These are phyloP conservation scores for Pycnomerus fuliginosus DNA, from an alignment of 2,888 invertebrate species.

Conservation along the genomic window DNA sequence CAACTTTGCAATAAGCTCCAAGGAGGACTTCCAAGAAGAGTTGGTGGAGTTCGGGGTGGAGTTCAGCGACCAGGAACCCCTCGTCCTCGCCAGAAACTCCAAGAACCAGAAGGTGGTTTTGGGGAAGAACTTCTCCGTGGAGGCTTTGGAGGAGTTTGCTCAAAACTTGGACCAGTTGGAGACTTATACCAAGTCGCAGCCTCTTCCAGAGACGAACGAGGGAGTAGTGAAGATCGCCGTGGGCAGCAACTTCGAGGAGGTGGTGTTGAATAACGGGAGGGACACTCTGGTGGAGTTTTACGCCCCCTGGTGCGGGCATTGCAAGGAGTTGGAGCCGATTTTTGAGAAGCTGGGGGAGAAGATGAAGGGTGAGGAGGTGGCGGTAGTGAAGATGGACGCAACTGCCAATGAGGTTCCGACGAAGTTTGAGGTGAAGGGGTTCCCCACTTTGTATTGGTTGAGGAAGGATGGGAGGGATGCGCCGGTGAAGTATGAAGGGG, in stretches of 20 bases:
- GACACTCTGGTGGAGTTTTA: conserved; percentile 98
- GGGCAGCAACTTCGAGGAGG: conserved; percentile 96
- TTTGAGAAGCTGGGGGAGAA: conserved; percentile 92
- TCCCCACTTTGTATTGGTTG: neutral
- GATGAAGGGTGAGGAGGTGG: conserved; percentile 48
- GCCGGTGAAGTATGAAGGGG: neutral
- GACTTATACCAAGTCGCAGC: neutral
- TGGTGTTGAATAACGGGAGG: conserved; percentile 85
- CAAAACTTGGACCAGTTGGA: neutral
- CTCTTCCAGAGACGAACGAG: neutral
- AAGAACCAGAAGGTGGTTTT: neutral
- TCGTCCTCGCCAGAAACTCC: neutral
- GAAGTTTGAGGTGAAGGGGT: neutral
- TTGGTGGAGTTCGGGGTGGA: neutral
- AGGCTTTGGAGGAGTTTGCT: neutral
- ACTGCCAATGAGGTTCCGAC: neutral
- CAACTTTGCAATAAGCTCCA: neutral
- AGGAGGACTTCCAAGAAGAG: neutral
- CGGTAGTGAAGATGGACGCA: neutral
- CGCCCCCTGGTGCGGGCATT: conserved; percentile 99
- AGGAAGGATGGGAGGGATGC: neutral
- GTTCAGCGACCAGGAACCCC: neutral
- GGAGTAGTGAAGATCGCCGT: conserved; percentile 45
- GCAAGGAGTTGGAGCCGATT: conserved; percentile 91
- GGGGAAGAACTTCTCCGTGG: neutral